Percentiles rank a stretch among this genome's conserved stretches.
phyloP scores from a whole-genome alignment of 2,888 invertebrate genomes.

The Eurois occulta region DNA sequence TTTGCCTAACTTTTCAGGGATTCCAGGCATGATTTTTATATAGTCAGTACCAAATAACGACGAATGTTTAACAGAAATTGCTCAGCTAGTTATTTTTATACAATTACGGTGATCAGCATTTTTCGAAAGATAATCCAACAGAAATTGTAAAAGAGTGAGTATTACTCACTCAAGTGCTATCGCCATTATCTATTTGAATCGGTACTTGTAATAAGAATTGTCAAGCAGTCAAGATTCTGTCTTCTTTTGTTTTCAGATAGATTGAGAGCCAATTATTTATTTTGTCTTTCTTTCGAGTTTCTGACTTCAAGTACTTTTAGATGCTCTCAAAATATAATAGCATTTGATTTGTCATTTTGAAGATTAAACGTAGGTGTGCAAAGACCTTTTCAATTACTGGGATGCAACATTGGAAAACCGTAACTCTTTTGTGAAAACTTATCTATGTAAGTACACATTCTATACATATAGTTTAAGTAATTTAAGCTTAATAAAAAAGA shows the following conservation, averaged over 20 bases:
- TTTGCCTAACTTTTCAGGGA: too few species aligned
- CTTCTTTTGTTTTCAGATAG: constrained; percentile 17
- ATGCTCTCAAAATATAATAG: neutral
- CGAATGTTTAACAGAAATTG: neutral
- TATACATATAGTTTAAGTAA: neutral
- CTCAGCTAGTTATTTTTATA: neutral
- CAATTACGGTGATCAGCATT: neutral
- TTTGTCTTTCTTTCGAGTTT: neutral
- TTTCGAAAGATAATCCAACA: neutral
- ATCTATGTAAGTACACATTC: neutral
- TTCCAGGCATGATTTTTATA: too few species aligned
- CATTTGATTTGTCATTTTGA: neutral
- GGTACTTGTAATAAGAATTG: neutral
- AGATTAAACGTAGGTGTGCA: neutral
- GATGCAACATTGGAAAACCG: neutral
- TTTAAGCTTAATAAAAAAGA: neutral
- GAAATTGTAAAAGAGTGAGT: neutral
- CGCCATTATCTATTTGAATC: neutral
- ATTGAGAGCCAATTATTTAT: constrained; percentile 26
- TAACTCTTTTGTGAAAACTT: neutral
- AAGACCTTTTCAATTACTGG: neutral
- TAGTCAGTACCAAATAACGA: neutral
- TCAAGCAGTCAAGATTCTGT: constrained; percentile 3
- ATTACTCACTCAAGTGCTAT: neutral
- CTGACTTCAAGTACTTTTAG: constrained; percentile 12